Percentiles rank a stretch among this genome's conserved stretches.
These are phyloP conservation scores for Trissolcus japonicus DNA, from an alignment of 2,888 invertebrate genomes.

Conservation along the genomic window DNA sequence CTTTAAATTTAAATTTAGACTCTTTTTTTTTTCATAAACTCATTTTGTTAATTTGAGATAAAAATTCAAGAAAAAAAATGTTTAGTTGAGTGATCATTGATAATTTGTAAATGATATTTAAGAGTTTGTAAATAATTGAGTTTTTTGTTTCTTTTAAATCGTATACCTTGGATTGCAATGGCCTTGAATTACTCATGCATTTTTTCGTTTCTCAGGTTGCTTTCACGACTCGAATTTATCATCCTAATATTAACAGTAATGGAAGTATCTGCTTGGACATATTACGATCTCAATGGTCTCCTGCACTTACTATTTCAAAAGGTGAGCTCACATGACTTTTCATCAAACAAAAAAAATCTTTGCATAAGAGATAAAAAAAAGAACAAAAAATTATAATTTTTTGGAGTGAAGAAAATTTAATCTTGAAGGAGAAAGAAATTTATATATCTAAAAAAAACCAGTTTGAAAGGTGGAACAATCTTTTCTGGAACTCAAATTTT, in stretches of 20 bases:
- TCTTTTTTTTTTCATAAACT: not conserved
- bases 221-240: constrained; percentile 99
- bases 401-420: no score
- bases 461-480: no score
- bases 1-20: no score
- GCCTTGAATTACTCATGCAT: no score
- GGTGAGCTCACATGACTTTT: constrained; percentile 78
- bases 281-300: constrained; percentile 99
- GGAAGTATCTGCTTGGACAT: constrained; percentile 99
- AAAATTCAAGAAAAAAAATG: not conserved
- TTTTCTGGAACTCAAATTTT: no score
- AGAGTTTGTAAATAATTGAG: no score
- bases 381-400: not conserved
- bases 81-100: not conserved
- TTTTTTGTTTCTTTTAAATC: not conserved
- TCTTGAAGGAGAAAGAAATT: no score
- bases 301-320: constrained; percentile 99
- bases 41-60: not conserved
- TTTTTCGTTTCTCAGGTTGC: constrained; percentile 82
- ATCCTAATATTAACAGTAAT: constrained; percentile 99
- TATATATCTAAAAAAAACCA: no score
- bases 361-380: not conserved
- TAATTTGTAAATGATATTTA: not conserved
- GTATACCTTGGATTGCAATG: not conserved
- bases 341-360: constrained; percentile 1